Evolutionary conservation across 2,888 invertebrate genomes (phyloP).

Genomic region (Hipparchia semele): DNA sequence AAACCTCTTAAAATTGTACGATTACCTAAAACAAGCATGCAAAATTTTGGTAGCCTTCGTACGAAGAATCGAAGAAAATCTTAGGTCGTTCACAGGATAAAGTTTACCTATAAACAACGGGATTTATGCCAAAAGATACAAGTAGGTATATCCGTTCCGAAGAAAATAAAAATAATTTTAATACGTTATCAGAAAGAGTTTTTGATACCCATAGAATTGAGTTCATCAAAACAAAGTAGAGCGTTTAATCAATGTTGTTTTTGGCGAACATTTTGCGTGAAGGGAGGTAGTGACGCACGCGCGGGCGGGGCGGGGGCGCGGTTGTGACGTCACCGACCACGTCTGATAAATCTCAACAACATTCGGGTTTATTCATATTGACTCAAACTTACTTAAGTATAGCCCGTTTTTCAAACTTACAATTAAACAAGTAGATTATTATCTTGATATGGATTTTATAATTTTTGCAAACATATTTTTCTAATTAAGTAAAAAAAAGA

Average conservation of each 20-base stretch:
- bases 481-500: no score
- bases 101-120: conserved; percentile 16
- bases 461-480: neutral
- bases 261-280: conserved; percentile 65
- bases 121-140: conserved; percentile 22
- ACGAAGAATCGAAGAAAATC: neutral
- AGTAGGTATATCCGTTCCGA: conserved; percentile 1
- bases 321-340: conserved; percentile 64
- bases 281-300: conserved; percentile 53
- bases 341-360: conserved; percentile 41
- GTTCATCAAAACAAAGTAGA: conserved; percentile 41
- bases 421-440: no score
- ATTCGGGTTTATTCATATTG: conserved; percentile 18
- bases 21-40: no score
- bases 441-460: neutral
- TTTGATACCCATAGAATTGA: conserved; percentile 24
- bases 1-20: no score
- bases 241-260: conserved; percentile 63
- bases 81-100: conserved; percentile 1
- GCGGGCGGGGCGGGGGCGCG: conserved; percentile 59
- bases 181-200: conserved; percentile 9
- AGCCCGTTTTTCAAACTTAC: no score
- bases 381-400: neutral
- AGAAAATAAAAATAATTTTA: conserved; percentile 21
- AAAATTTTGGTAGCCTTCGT: neutral